Percentiles rank a stretch among this genome's conserved stretches.
Evolutionary conservation across 2,888 invertebrate genomes (phyloP).

Genomic region (Ochlodes sylvanus): DNA sequence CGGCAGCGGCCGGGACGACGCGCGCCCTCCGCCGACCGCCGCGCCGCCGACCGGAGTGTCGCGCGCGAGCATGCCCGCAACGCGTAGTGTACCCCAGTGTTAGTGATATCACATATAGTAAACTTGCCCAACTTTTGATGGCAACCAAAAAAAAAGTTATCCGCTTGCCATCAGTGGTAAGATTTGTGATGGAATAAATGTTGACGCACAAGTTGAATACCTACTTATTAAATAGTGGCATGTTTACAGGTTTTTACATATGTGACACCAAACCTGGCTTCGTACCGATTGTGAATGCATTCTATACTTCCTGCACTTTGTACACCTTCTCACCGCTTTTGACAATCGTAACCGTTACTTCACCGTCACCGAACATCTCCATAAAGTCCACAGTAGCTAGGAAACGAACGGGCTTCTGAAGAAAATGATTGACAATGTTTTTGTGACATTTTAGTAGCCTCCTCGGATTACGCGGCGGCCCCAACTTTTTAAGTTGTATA

Average conservation of each 20-base stretch:
- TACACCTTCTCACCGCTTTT: slow-evolving; percentile 3
- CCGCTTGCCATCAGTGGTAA: slow-evolving; percentile 83
- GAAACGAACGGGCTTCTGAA: neutral
- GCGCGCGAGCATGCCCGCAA: too few relatives aligned
- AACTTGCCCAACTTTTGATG: slow-evolving; percentile 44
- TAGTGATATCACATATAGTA: neutral
- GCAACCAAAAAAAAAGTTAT: slow-evolving; percentile 79
- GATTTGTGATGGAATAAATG: slow-evolving; percentile 56
- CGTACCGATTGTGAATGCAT: slow-evolving; percentile 5
- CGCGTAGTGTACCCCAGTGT: neutral
- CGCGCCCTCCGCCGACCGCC: too few relatives aligned
- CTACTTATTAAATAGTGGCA: slow-evolving; percentile 57
- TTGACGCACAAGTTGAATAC: slow-evolving; percentile 44
- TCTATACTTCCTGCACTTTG: neutral
- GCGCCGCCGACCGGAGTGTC: too few relatives aligned
- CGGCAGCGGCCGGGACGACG: too few relatives aligned
- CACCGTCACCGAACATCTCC: neutral
- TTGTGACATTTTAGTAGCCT: neutral
- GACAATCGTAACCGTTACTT: neutral
- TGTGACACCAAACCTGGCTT: slow-evolving; percentile 40
- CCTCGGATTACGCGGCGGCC: slow-evolving; percentile 11
- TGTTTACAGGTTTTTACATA: slow-evolving; percentile 80
- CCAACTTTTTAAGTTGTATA: slow-evolving; percentile 16
- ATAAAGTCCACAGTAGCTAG: neutral
- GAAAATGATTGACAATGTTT: slow-evolving; percentile 11